Evolutionary conservation across 2,888 invertebrate genomes (phyloP).

Genomic region (Ctenicera cuprea): DNA sequence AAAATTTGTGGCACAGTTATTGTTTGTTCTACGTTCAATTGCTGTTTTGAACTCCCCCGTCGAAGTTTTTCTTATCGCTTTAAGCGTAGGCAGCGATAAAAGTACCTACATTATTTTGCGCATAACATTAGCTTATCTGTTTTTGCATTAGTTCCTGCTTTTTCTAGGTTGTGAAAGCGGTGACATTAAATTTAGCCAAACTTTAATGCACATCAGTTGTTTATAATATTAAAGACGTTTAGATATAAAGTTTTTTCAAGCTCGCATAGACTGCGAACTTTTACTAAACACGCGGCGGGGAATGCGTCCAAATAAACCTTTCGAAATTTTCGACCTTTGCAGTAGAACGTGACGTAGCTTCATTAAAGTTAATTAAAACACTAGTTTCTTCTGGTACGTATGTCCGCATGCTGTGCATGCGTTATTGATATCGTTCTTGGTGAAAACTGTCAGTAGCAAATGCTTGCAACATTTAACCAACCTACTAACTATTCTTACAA

Average conservation of each 20-base stretch:
- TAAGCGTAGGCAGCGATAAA: slow-evolving; percentile 22
- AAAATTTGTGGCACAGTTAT: background rate
- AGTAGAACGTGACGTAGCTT: background rate
- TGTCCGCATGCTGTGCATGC: background rate
- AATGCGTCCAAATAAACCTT: slow-evolving; percentile 4
- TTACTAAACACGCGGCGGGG: background rate
- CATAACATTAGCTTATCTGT: slow-evolving; percentile 9
- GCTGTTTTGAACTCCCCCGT: slow-evolving; percentile 16
- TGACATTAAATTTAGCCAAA: slow-evolving; percentile 8
- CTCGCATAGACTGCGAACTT: background rate
- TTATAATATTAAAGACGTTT: background rate
- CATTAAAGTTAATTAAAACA: slow-evolving; percentile 15
- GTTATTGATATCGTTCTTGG: background rate
- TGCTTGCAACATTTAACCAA: background rate
- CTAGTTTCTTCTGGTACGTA: slow-evolving; percentile 4
- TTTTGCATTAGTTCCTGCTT: slow-evolving; percentile 22
- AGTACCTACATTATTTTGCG: slow-evolving; percentile 17
- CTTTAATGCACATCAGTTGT: slow-evolving; percentile 5
- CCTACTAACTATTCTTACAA: background rate
- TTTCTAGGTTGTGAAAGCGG: slow-evolving; percentile 17
- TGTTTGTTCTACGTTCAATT: background rate
- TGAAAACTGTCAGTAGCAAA: slow-evolving; percentile 7
- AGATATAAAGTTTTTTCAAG: background rate
- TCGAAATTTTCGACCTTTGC: slow-evolving; percentile 15
- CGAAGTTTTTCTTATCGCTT: slow-evolving; percentile 13